These are phyloP conservation scores for Cheilosia impressa DNA, from an alignment of 2,888 invertebrate species.

Conservation along the genomic window DNA sequence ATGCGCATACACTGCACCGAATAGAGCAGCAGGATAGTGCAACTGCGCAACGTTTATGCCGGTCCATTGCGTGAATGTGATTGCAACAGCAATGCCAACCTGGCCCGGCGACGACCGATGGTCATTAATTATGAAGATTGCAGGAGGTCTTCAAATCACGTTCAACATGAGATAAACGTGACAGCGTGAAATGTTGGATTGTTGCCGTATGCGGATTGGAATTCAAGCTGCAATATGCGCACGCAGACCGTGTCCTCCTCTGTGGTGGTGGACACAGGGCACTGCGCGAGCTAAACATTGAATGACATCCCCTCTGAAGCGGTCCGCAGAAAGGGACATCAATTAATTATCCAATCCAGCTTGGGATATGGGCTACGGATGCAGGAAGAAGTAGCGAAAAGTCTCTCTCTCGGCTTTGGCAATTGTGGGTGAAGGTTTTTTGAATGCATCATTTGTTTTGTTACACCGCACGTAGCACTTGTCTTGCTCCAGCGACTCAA, in stretches of 20 bases:
- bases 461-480: not conserved
- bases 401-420: constrained; percentile 8
- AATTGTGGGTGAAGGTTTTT: constrained; percentile 71
- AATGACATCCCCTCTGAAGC: constrained; percentile 61
- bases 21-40: constrained; percentile 64
- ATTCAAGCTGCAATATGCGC: constrained; percentile 66
- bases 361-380: constrained; percentile 65
- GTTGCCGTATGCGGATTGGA: constrained; percentile 74
- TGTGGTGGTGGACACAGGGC: constrained; percentile 46
- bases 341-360: constrained; percentile 65
- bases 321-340: constrained; percentile 54
- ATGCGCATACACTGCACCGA: constrained; percentile 40
- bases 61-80: constrained; percentile 70
- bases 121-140: constrained; percentile 76
- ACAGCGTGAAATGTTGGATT: constrained; percentile 77
- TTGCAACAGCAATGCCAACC: constrained; percentile 66
- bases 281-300: constrained; percentile 35
- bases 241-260: constrained; percentile 11
- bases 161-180: constrained; percentile 77
- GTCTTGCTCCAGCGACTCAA: constrained; percentile 6
- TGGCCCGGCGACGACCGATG: constrained; percentile 63
- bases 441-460: constrained; percentile 40
- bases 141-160: constrained; percentile 78
- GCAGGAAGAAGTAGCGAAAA: constrained; percentile 52
- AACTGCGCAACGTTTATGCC: constrained; percentile 50